These are phyloP conservation scores for Aproaerema taeniolella DNA, from an alignment of 2,888 invertebrate genomes.

Conservation along the genomic window DNA sequence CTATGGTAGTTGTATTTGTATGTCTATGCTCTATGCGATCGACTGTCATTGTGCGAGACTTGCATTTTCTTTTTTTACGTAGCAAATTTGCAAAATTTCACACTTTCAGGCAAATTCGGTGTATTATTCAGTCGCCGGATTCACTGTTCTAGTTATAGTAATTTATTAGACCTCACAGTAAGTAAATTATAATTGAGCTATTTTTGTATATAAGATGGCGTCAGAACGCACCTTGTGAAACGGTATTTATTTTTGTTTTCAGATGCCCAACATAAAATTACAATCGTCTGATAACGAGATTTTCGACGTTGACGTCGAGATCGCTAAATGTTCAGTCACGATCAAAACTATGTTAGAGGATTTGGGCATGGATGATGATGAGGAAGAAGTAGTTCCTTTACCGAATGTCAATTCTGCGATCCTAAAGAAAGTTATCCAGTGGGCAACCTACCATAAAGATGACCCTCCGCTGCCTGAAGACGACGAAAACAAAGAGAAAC, in stretches of 20 bases:
- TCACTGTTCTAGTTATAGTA: too few relatives aligned
- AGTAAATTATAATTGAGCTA: too few relatives aligned
- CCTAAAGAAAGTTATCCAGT: slow-evolving; percentile 94
- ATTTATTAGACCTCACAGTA: neutral
- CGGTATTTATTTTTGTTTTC: slow-evolving; percentile 36
- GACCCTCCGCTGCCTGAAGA: slow-evolving; percentile 98
- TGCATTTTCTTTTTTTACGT: too few relatives aligned
- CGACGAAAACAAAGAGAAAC: slow-evolving; percentile 97
- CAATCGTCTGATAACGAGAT: slow-evolving; percentile 97
- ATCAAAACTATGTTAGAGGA: slow-evolving; percentile 99
- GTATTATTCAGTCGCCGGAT: too few relatives aligned
- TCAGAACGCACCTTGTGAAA: slow-evolving; percentile 8
- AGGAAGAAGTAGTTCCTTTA: slow-evolving; percentile 96
- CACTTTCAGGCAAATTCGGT: too few relatives aligned
- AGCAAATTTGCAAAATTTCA: too few relatives aligned
- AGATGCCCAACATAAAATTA: slow-evolving; percentile 96
- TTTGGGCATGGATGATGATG: slow-evolving; percentile 93
- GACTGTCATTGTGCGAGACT: too few relatives aligned
- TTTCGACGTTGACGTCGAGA: slow-evolving; percentile 97
- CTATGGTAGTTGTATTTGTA: too few relatives aligned
- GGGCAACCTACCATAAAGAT: slow-evolving; percentile 96
- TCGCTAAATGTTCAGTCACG: slow-evolving; percentile 98
- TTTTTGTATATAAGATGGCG: slow-evolving; percentile 30
- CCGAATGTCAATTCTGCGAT: slow-evolving; percentile 99
- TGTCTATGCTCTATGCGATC: too few relatives aligned